Conservation (phyloP, 2,797 vertebrate genomes). For the Pseudochaenichthys georgianus region DNA sequence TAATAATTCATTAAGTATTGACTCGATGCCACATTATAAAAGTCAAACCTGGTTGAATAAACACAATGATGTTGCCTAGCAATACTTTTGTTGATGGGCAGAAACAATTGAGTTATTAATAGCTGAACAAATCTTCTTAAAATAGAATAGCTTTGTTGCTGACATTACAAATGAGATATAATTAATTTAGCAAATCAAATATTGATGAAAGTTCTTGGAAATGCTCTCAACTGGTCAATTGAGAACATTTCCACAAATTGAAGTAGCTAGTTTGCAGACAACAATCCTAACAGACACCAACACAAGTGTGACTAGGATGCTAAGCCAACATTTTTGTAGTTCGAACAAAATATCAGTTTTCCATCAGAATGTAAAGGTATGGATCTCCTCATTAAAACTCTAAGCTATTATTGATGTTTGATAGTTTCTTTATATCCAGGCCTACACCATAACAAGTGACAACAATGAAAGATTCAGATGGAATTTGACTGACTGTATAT, state of each 20-base stretch:
- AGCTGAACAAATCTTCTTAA: background rate
- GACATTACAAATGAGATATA: background rate
- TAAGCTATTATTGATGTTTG: background rate
- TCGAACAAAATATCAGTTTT: background rate
- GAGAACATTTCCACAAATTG: background rate
- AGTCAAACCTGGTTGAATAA: constrained; percentile 4
- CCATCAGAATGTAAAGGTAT: background rate
- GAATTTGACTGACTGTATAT: background rate
- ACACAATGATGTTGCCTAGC: background rate
- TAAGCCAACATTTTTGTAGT: background rate
- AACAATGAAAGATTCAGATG: background rate
- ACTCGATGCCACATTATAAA: background rate
- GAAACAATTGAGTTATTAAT: background rate
- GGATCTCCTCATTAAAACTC: background rate
- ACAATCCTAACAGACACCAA: background rate
- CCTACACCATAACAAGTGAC: background rate
- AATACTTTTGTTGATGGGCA: background rate
- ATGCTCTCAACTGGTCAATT: background rate
- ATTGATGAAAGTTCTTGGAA: background rate
- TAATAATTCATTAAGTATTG: constrained; percentile 12
- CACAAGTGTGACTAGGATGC: background rate
- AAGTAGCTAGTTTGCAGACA: background rate
- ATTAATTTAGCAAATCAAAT: background rate
- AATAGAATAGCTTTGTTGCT: background rate
- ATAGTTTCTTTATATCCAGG: background rate